Conservation (phyloP, 2,888 invertebrate species). For the Lacanobia oleracea region DNA sequence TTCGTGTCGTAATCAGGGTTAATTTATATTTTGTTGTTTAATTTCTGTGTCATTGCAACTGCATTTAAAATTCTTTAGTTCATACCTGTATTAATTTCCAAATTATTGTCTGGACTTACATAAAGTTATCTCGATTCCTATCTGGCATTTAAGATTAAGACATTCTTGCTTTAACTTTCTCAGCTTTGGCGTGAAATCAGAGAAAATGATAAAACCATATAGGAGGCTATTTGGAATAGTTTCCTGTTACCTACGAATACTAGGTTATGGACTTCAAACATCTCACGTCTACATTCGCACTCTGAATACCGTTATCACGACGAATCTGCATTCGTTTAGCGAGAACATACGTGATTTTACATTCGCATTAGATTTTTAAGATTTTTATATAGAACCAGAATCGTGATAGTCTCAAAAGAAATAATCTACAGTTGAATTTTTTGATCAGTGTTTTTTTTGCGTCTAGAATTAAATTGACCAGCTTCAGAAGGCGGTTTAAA, state of each 20-base stretch:
- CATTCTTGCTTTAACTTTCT: conserved; percentile 45
- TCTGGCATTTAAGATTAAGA: conserved; percentile 32
- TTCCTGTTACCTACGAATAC: conserved; percentile 58
- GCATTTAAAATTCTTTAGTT: conserved; percentile 46
- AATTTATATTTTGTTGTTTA: conserved; percentile 41
- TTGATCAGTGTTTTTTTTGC: background rate
- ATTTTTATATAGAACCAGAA: conserved; percentile 34
- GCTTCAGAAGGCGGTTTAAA: conserved; percentile 23
- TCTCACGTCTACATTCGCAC: conserved; percentile 78
- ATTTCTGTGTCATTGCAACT: conserved; percentile 56
- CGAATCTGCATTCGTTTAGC: conserved; percentile 75
- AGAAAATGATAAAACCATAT: conserved; percentile 52
- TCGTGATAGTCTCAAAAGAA: conserved; percentile 16
- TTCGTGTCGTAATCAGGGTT: conserved; percentile 28
- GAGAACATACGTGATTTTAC: conserved; percentile 72
- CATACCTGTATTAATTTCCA: conserved; percentile 24
- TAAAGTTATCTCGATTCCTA: conserved; percentile 32
- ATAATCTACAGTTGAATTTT: conserved; percentile 2
- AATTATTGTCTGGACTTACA: conserved; percentile 44
- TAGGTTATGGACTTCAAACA: conserved; percentile 72
- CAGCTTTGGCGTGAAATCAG: conserved; percentile 42
- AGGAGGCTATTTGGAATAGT: conserved; percentile 53
- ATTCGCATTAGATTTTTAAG: conserved; percentile 57
- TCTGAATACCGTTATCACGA: conserved; percentile 76
- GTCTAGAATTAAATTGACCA: conserved; percentile 1